These are phyloP conservation scores for Gasterosteus nipponicus DNA, from an alignment of 2,113 vertebrate species.

Conservation along the genomic window DNA sequence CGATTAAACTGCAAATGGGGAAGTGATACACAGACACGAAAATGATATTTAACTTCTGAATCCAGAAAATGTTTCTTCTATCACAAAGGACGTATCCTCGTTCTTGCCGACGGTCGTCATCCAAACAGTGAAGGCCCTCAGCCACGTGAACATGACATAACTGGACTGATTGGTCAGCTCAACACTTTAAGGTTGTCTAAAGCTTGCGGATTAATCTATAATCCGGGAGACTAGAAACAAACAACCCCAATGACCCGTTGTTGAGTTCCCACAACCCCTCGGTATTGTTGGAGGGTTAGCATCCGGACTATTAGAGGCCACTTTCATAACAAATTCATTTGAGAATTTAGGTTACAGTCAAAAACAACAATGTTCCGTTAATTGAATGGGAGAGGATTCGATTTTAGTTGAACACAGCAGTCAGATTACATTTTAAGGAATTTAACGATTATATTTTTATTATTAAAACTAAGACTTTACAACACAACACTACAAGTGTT, in stretches of 20 bases:
- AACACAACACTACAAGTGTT: too few species aligned
- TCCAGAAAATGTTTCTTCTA: not conserved
- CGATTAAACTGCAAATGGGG: not conserved
- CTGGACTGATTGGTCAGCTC: conserved; percentile 31
- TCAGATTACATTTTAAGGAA: not conserved
- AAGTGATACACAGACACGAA: not conserved
- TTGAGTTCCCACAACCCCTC: conserved; percentile 28
- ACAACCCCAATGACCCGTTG: conserved; percentile 39
- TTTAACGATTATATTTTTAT: not conserved
- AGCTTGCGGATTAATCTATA: conserved; percentile 42
- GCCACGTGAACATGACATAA: conserved; percentile 36
- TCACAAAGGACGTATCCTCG: not conserved
- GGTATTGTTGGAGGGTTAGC: not conserved
- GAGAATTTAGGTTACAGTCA: not conserved
- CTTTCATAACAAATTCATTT: not conserved
- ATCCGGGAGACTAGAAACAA: conserved; percentile 50
- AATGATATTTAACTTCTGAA: not conserved
- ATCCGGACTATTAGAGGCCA: not conserved
- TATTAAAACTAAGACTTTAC: too few species aligned
- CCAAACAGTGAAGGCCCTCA: conserved; percentile 41
- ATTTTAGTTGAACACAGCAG: conserved; percentile 12
- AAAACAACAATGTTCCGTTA: not conserved
- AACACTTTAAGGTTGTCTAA: conserved; percentile 31
- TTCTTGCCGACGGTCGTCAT: conserved; percentile 39
- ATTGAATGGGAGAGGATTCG: not conserved